Percentiles rank a stretch among this genome's conserved stretches.
phyloP scores from a whole-genome alignment of 1,140 invertebrate genomes.

The Bactericera cockerelli region DNA sequence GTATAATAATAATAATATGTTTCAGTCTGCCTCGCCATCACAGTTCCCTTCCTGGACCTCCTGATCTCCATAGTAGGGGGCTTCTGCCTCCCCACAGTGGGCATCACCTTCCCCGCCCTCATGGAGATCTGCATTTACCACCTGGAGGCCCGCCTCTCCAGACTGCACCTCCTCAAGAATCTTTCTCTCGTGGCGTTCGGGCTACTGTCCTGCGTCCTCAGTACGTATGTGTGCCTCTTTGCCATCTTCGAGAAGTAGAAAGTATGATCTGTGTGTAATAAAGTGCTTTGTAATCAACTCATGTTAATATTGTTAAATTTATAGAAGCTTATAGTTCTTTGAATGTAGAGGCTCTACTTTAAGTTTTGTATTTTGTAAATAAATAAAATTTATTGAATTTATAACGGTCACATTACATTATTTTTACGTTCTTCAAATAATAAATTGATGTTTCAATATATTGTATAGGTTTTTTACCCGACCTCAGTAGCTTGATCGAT shows the following conservation, averaged over 20 bases:
- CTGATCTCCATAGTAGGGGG: slow-evolving; percentile 85
- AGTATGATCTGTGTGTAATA: neutral
- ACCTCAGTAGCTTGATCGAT: too few species aligned
- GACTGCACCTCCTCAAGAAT: neutral
- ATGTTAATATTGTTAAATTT: too few species aligned
- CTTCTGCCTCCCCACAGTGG: slow-evolving; percentile 63
- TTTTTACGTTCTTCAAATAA: too few species aligned
- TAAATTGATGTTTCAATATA: too few species aligned
- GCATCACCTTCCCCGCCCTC: slow-evolving; percentile 73
- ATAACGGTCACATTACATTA: too few species aligned
- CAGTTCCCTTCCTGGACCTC: slow-evolving; percentile 42
- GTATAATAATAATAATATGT: too few species aligned
- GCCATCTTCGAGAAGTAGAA: neutral
- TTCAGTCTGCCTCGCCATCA: slow-evolving; percentile 36
- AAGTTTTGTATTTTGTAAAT: too few species aligned
- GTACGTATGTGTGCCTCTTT: neutral
- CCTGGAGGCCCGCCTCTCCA: neutral
- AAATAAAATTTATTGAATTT: too few species aligned
- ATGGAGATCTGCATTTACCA: slow-evolving; percentile 31
- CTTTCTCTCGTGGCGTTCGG: neutral
- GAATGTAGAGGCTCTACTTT: too few species aligned
- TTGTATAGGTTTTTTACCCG: too few species aligned
- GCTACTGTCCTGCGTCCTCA: neutral
- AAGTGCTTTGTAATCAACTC: too few species aligned
- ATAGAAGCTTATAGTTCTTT: too few species aligned